Conservation (phyloP, 2,888 invertebrate species). For the Apodemia mormo region DNA sequence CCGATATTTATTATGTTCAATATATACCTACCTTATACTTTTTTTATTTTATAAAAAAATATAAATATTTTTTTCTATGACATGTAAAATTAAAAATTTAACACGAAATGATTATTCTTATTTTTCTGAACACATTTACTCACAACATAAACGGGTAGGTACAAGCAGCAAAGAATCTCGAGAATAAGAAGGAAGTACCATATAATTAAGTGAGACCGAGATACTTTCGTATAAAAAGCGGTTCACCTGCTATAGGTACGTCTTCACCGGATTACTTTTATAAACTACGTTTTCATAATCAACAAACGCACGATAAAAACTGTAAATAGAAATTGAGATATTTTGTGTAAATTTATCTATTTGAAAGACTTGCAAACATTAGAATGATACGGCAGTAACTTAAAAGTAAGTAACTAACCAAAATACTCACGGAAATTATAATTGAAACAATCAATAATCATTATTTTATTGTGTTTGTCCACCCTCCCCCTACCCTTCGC, state of each 20-base stretch:
- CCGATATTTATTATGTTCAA: no score
- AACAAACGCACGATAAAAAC: slow-evolving; percentile 30
- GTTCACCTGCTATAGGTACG: slow-evolving; percentile 60
- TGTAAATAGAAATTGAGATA: not conserved
- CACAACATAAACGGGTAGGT: not conserved
- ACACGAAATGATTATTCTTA: not conserved
- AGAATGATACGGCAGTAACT: no score
- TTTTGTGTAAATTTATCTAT: not conserved
- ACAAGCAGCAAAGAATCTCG: slow-evolving; percentile 31
- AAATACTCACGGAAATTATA: no score
- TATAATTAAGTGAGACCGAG: slow-evolving; percentile 66
- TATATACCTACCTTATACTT: no score
- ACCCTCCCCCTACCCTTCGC: no score
- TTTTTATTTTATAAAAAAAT: no score
- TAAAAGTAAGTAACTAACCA: no score
- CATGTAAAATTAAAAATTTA: no score
- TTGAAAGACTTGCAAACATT: not conserved
- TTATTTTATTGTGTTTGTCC: no score
- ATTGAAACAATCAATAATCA: no score
- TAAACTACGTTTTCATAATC: slow-evolving; percentile 45
- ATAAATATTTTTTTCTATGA: no score
- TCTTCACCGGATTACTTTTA: slow-evolving; percentile 51
- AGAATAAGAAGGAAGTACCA: slow-evolving; percentile 60
- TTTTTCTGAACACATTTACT: not conserved
- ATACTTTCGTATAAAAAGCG: slow-evolving; percentile 69